phyloP scores from a whole-genome alignment of 2,113 vertebrate species.

The Gymnogyps californianus region DNA sequence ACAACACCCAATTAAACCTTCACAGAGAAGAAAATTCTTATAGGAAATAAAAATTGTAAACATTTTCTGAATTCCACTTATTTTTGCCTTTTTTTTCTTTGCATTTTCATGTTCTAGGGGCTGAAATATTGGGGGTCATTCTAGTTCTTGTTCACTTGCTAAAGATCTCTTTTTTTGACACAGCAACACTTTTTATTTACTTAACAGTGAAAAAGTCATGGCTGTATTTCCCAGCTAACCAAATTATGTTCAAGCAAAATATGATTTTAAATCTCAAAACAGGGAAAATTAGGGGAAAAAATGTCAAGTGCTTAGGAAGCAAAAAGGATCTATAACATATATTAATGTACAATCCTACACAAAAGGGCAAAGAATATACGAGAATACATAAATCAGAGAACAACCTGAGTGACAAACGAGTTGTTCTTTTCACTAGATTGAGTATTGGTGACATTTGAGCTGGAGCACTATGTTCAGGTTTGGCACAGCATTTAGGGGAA shows the following conservation, averaged over 20 bases:
- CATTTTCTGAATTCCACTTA: background rate
- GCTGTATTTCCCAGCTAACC: constrained; percentile 13
- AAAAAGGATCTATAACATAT: background rate
- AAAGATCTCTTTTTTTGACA: constrained; percentile 1
- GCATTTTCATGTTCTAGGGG: background rate
- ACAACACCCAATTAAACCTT: background rate
- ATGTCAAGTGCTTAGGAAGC: constrained; percentile 4
- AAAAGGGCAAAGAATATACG: background rate
- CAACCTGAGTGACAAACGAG: background rate
- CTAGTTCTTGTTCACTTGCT: background rate
- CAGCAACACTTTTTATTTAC: background rate
- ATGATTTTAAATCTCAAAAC: constrained; percentile 28
- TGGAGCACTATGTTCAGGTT: background rate
- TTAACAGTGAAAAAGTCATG: background rate
- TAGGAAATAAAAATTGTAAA: background rate
- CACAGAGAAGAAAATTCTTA: background rate
- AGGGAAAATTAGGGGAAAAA: background rate
- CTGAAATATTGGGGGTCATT: background rate
- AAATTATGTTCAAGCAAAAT: constrained; percentile 6
- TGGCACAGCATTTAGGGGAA: background rate
- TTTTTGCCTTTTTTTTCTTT: background rate
- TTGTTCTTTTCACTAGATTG: background rate
- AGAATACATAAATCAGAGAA: background rate
- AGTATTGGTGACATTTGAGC: background rate
- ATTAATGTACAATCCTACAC: background rate